Conservation (phyloP, 2,113 vertebrate genomes). For the Phocoena sinus region DNA sequence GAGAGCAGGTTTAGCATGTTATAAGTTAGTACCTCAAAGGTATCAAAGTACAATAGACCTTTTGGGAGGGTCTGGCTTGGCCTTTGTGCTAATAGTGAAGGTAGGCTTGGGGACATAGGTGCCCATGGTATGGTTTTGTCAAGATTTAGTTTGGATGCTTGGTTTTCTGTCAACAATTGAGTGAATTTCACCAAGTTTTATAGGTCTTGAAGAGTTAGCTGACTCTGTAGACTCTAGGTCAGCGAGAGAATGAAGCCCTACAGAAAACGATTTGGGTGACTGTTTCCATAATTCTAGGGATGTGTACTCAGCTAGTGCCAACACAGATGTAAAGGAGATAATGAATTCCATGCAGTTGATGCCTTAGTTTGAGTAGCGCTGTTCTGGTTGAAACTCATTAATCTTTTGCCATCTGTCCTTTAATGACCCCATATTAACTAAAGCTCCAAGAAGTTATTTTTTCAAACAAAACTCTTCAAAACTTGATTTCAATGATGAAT, state of each 20-base stretch:
- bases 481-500: background rate
- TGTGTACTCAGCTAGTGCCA: background rate
- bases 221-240: background rate
- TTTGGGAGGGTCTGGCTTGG: background rate
- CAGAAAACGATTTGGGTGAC: background rate
- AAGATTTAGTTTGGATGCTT: background rate
- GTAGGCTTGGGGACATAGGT: background rate
- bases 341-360: background rate
- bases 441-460: background rate
- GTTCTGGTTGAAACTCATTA: background rate
- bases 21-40: background rate
- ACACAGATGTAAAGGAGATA: background rate
- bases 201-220: background rate
- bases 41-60: background rate
- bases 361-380: background rate
- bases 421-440: background rate
- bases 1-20: background rate
- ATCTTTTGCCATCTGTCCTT: background rate
- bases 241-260: background rate
- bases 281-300: background rate
- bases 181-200: background rate
- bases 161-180: background rate
- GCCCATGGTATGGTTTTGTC: background rate
- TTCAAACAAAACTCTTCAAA: slow-evolving; percentile 1
- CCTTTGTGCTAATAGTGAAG: background rate